A percentile compares a stretch with the other conserved stretches of the same genome.
phyloP scores from a whole-genome alignment of 2,888 invertebrate species.

The Agapostemon virescens region DNA sequence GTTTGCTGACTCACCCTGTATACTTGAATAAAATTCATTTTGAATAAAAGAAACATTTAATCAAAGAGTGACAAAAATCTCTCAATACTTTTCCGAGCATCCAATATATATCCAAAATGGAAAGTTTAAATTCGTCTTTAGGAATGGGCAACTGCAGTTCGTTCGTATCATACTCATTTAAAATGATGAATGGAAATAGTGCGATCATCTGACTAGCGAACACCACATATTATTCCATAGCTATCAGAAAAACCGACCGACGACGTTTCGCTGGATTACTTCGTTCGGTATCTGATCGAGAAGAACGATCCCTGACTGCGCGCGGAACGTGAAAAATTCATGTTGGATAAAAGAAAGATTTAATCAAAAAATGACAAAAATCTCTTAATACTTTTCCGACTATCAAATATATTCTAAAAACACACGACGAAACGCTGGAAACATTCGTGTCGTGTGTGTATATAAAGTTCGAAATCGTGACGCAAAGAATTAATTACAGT shows the following conservation, averaged over 20 bases:
- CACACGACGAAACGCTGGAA: not conserved
- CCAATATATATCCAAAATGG: too few species aligned
- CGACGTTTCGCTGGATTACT: conserved; percentile 38
- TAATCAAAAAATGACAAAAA: too few species aligned
- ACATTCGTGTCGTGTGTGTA: not conserved
- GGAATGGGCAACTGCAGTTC: not conserved
- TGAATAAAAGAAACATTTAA: too few species aligned
- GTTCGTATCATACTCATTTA: conserved; percentile 30
- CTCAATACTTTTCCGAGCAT: too few species aligned
- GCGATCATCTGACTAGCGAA: conserved; percentile 27
- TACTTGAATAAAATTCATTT: too few species aligned
- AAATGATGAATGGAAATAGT: conserved; percentile 52
- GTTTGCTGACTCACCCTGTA: too few species aligned
- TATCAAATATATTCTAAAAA: not conserved
- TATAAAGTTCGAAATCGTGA: not conserved
- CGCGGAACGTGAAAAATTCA: conserved; percentile 7
- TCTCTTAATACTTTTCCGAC: too few species aligned
- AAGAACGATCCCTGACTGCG: conserved; percentile 8
- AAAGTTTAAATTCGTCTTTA: not conserved
- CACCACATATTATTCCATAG: conserved; percentile 21
- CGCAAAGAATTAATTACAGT: conserved; percentile 7
- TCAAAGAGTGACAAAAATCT: too few species aligned
- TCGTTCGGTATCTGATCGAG: conserved; percentile 42
- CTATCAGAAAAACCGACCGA: conserved; percentile 28
- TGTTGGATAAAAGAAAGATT: too few species aligned